phyloP scores from a whole-genome alignment of 30 jellyfish, hydroid and myxozoan genomes.

The Calvadosia cruxmelitensis region DNA sequence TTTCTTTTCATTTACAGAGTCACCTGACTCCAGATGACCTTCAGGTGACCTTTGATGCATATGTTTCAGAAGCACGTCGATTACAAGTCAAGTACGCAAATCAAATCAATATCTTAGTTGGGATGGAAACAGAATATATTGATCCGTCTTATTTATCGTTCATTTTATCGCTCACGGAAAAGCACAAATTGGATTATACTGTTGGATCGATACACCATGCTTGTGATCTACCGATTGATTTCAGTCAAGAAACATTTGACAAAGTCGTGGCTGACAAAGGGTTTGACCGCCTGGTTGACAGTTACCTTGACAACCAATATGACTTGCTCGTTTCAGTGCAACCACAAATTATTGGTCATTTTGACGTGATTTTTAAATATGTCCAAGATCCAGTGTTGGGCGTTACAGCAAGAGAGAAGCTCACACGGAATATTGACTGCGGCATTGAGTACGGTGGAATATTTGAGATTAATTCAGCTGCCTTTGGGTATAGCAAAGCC shows the following conservation, averaged over 20 bases:
- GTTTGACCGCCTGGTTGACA: no score
- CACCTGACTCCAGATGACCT: background rate
- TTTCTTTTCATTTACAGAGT: background rate
- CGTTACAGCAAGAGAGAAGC: no score
- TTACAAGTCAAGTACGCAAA: background rate
- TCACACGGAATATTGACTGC: background rate
- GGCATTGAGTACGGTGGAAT: background rate
- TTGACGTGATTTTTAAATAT: slow-evolving; percentile 1
- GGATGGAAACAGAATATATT: slow-evolving; percentile 6
- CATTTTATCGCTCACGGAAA: background rate
- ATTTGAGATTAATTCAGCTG: background rate
- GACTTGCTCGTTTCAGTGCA: background rate
- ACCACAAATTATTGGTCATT: slow-evolving; percentile 13
- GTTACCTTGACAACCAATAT: slow-evolving; percentile 4
- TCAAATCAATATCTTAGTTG: slow-evolving; percentile 4
- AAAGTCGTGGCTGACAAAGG: background rate
- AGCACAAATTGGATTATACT: slow-evolving; percentile 7
- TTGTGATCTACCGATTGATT: slow-evolving; percentile 1
- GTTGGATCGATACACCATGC: slow-evolving; percentile 13
- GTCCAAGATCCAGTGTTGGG: background rate
- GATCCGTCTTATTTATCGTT: background rate
- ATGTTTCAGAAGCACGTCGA: slow-evolving; percentile 4
- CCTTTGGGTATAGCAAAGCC: background rate
- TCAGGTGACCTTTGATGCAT: background rate
- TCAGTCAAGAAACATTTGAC: background rate